Conservation (phyloP, 2,113 vertebrate species). For the Malurus elegans region DNA sequence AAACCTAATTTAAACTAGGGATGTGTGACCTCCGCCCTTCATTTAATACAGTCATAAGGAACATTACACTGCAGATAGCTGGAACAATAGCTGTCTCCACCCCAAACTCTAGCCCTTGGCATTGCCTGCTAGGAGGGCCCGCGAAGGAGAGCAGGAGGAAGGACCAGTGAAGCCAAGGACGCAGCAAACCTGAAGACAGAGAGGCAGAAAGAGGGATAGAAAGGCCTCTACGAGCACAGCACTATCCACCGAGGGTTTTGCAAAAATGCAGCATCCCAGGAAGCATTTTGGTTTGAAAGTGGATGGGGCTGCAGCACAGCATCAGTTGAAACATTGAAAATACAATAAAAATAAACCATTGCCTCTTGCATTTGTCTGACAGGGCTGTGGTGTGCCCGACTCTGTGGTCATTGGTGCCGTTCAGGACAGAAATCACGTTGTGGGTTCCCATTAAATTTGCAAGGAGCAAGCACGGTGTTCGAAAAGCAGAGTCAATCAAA, state of each 20-base stretch:
- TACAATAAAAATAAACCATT: neutral
- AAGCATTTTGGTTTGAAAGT: neutral
- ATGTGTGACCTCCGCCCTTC: constrained; percentile 68
- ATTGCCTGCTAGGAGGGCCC: neutral
- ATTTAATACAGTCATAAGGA: constrained; percentile 68
- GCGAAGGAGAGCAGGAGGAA: neutral
- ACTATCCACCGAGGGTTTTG: neutral
- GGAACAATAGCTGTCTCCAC: constrained; percentile 66
- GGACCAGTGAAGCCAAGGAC: neutral
- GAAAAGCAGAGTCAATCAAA: neutral
- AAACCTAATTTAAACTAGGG: constrained; percentile 63
- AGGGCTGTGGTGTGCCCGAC: too few species aligned
- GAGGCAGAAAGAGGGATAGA: neutral
- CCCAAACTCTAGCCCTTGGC: constrained; percentile 35
- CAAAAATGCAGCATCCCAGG: neutral
- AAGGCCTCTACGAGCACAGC: neutral
- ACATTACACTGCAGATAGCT: constrained; percentile 58
- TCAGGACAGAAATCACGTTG: neutral
- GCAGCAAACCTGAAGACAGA: neutral
- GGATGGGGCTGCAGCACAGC: neutral
- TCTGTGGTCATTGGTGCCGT: fast-evolving
- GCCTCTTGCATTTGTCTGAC: neutral
- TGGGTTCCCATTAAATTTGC: neutral
- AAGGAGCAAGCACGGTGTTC: neutral
- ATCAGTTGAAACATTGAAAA: neutral